Percentiles rank a stretch among this genome's conserved stretches.
These are phyloP conservation scores for Crossaster papposus DNA, from an alignment of 53 echinoderm and acorn worm genomes.

Conservation along the genomic window DNA sequence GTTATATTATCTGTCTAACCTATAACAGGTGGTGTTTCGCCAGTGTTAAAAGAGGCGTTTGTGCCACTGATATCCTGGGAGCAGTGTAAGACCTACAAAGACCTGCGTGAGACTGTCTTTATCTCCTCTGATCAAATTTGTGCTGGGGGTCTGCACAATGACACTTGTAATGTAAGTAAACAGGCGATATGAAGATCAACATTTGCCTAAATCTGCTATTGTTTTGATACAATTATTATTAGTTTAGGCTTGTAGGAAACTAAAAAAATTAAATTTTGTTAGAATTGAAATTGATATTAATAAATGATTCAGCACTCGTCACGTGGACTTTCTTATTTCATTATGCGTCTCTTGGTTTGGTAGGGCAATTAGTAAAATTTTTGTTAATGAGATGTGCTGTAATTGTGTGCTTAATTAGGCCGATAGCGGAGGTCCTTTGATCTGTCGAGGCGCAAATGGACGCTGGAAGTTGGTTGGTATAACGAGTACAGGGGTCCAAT, in stretches of 20 bases:
- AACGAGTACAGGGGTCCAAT: conserved; percentile 42
- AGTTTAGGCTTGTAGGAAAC: too few species aligned
- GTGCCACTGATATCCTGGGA: background rate
- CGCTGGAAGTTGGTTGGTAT: conserved; percentile 72
- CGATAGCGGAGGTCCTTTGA: conserved; percentile 71
- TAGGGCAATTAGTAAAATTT: too few species aligned
- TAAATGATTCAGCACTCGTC: too few species aligned
- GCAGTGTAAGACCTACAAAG: background rate
- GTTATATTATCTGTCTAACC: too few species aligned
- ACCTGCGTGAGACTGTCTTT: background rate
- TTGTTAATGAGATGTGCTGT: background rate
- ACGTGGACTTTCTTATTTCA: too few species aligned
- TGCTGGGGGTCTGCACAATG: background rate
- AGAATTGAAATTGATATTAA: too few species aligned
- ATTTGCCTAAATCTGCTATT: too few species aligned
- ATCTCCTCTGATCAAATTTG: conserved; percentile 20
- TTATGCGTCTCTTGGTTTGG: too few species aligned
- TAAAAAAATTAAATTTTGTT: too few species aligned
- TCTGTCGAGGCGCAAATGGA: conserved; percentile 59
- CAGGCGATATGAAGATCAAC: too few species aligned
- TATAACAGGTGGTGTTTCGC: background rate
- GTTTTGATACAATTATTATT: too few species aligned
- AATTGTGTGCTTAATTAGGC: conserved; percentile 38
- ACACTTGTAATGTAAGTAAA: background rate
- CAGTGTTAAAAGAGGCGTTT: background rate